Conservation (phyloP, 2,113 vertebrate species). For the Cephalopterus ornatus region DNA sequence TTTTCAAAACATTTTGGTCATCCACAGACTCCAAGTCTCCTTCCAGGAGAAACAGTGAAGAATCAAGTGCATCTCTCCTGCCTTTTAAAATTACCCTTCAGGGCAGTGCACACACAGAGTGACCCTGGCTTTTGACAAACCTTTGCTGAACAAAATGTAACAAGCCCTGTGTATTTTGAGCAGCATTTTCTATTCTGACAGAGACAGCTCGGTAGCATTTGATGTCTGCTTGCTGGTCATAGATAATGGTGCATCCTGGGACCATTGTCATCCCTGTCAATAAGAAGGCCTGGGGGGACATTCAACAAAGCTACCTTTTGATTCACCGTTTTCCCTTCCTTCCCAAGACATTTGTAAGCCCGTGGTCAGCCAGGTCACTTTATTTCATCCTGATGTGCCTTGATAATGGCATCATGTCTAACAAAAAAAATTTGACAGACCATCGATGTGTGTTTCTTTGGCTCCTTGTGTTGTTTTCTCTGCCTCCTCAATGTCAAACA, state of each 20-base stretch:
- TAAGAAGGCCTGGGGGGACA: slow-evolving; percentile 85
- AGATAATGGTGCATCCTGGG: slow-evolving; percentile 99
- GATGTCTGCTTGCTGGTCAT: slow-evolving; percentile 94
- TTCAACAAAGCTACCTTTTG: slow-evolving; percentile 89
- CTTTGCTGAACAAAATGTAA: slow-evolving; percentile 91
- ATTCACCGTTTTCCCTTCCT: slow-evolving; percentile 78
- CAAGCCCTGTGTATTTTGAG: slow-evolving; percentile 82
- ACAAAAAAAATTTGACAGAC: slow-evolving; percentile 81
- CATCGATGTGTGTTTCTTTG: slow-evolving; percentile 73
- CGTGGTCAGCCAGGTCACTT: slow-evolving; percentile 83
- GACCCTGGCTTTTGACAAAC: slow-evolving; percentile 93
- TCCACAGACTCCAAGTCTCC: slow-evolving; percentile 78
- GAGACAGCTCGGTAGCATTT: slow-evolving; percentile 89
- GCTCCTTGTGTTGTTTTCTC: slow-evolving; percentile 73
- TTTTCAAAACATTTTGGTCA: slow-evolving; percentile 85
- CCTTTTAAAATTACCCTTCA: slow-evolving; percentile 80
- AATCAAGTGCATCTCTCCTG: slow-evolving; percentile 77
- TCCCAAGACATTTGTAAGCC: slow-evolving; percentile 83
- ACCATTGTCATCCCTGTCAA: slow-evolving; percentile 98
- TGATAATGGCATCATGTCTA: slow-evolving; percentile 79
- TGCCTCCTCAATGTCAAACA: slow-evolving; percentile 84
- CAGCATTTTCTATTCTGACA: slow-evolving; percentile 88
- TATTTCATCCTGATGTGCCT: slow-evolving; percentile 83
- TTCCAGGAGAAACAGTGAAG: slow-evolving; percentile 76
- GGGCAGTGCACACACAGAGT: slow-evolving; percentile 83